Base-by-base conservation (phyloP, 2,888 invertebrate genomes). In the Hydrotaea diabolus region DNA sequence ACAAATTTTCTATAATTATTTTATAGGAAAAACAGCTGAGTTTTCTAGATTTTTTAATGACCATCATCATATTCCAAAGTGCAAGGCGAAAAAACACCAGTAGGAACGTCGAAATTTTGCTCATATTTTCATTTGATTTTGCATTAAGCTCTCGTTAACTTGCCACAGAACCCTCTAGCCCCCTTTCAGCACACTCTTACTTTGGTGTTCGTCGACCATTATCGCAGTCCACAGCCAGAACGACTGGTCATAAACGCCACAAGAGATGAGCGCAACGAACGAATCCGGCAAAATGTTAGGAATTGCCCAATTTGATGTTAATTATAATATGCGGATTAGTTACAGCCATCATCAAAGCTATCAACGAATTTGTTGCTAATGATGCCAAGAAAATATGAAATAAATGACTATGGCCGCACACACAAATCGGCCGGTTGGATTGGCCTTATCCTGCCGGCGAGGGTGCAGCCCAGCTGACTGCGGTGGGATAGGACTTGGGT, bases 271-370 rank as follows among this genome's bases (percentile, higher is more conserved):
- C 26, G 17, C 17, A 19, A 2, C 19, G 7, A 19, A 17, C n/a
- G 23, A 59, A 73, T 7, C 55, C n/a, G 43, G 43, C n/a, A 9
- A 23, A 73, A 73, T 57, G 57, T 39, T 43, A 59, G 21, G 43
- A 59, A 69, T 69, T 69, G 57, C 73, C 57, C 73, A 43, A 73
- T 73, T 73, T 73, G 43, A 73, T 73, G 73, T 59, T 73, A 73
- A 73, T 73, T 73, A 57, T 73, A 73, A 73, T 73, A 73, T 73
- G 73, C 73, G 73, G 73, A 73, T 73, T 73, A 73, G 73, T 73
- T 73, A 73, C 73, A 73, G 57, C 57, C 73, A 73, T 73, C 73
- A 73, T 39, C 73, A 73, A 46, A 73, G 73, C 57, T 73, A 73
- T 73, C 59, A 73, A 73, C 73, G 43, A 73, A 73, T 73, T 73